These are phyloP conservation scores for Cheilosia scutellata DNA, from an alignment of 2,888 invertebrate genomes.

Conservation along the genomic window DNA sequence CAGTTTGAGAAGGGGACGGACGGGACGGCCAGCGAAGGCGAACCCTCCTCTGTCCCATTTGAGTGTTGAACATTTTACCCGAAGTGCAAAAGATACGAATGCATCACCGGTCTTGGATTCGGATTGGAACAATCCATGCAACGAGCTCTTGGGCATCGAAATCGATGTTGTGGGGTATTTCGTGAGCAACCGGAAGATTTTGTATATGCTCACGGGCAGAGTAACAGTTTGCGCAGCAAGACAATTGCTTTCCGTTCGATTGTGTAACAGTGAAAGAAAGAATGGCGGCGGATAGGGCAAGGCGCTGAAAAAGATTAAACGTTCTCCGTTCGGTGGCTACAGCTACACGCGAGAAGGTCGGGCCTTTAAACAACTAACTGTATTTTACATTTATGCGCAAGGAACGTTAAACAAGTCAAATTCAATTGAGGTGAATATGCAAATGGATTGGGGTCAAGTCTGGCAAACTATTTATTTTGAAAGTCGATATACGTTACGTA, in stretches of 20 bases:
- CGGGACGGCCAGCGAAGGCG: neutral
- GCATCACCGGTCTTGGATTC: conserved; percentile 23
- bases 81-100: conserved; percentile 50
- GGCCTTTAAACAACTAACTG: conserved; percentile 60
- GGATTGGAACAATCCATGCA: conserved; percentile 34
- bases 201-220: conserved; percentile 39
- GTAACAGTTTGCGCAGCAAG: neutral
- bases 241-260: conserved; percentile 40
- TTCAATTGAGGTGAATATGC: conserved; percentile 30
- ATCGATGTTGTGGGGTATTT: conserved; percentile 41
- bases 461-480: conserved; percentile 1
- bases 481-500: neutral
- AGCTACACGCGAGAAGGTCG: conserved; percentile 41
- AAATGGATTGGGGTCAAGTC: conserved; percentile 43
- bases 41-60: conserved; percentile 27
- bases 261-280: conserved; percentile 59
- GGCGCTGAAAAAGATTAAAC: conserved; percentile 48
- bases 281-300: conserved; percentile 1
- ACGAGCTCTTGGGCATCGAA: conserved; percentile 16
- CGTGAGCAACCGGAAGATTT: conserved; percentile 61
- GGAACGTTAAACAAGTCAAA: conserved; percentile 49
- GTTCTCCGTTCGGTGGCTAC: conserved; percentile 46
- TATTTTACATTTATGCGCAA: conserved; percentile 47
- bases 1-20: conserved; percentile 54
- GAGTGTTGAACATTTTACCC: conserved; percentile 56